Evolutionary conservation across 37 sponge, comb jelly and placozoan genomes (phyloP), one percentile per base, ranked within the genome.

Genomic region (Corticium candelabrum): DNA sequence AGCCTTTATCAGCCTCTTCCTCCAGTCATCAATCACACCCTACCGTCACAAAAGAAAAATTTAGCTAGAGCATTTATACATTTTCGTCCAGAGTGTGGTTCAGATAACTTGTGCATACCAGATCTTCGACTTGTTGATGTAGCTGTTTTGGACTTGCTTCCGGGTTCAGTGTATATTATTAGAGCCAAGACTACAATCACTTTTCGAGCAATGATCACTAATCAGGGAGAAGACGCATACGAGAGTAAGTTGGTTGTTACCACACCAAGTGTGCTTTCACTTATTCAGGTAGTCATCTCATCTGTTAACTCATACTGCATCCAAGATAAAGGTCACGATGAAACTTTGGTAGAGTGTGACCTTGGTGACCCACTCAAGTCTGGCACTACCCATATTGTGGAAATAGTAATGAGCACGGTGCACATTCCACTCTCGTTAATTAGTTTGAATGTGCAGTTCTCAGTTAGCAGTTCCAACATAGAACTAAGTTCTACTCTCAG

Each of bases 401-500:
- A n/a, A 2, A 57, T 78, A 2, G 79, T 78, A 2, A 21, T 78
- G 32, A 37, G 2, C 35, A 71, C 71, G 30, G 79, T 37, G 30
- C 5, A 2, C 3, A 37, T 87, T 15, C 32, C 43, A 31, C 80
- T 82, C 31, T 68, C 40, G 37, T 80, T 82, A 34, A 79, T 77
- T 0, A 11, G 1, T 21, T 29, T 83, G 1, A 32, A 29, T 2
- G 68, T 87, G 3, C 3, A 0, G 1, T 74, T 83, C 68, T 0
- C 69, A 32, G 80, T 82, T 0, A 29, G 32, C 80, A 87, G 82
- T 79, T 21, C 73, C 37, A 87, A 87, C 74, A 50, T 50, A 15
- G 83, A 83, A 50, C 21, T 21, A 21, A 21, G 11, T 50, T 11
- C 62, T 21, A 50, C 62, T 11, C 11, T 50, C 15, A 50, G 21